phyloP scores from a whole-genome alignment of 2,797 vertebrate species.

The Sparidentex hasta region DNA sequence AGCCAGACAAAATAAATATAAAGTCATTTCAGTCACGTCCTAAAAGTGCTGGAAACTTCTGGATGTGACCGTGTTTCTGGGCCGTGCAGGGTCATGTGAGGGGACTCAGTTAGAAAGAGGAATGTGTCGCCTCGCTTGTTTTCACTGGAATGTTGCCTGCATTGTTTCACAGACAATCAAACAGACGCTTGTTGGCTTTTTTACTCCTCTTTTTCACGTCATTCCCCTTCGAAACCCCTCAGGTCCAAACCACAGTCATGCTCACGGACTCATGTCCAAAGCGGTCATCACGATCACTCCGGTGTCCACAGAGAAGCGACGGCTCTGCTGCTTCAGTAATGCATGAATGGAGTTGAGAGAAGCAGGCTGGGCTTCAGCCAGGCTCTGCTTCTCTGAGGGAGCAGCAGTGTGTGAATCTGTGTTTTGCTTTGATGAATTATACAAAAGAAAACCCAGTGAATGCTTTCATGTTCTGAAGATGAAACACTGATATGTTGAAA shows the following conservation, averaged over 20 bases:
- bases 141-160: slow-evolving; percentile 72
- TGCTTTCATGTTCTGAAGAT: slow-evolving; percentile 50
- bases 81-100: slow-evolving; percentile 52
- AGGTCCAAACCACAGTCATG: slow-evolving; percentile 67
- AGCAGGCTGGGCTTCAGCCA: slow-evolving; percentile 31
- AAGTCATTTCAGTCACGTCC: neutral
- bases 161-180: slow-evolving; percentile 80
- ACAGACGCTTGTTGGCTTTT: slow-evolving; percentile 61
- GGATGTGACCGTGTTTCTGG: slow-evolving; percentile 53
- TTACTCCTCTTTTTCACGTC: slow-evolving; percentile 55
- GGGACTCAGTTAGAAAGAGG: slow-evolving; percentile 70
- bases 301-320: slow-evolving; percentile 43
- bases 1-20: neutral
- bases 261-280: slow-evolving; percentile 55
- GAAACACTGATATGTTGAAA: slow-evolving; percentile 16
- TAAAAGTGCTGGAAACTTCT: slow-evolving; percentile 68
- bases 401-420: slow-evolving; percentile 30
- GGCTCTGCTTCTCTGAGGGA: slow-evolving; percentile 21
- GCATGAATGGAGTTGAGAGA: slow-evolving; percentile 55
- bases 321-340: slow-evolving; percentile 36
- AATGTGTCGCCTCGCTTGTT: slow-evolving; percentile 82
- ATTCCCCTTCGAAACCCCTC: slow-evolving; percentile 61
- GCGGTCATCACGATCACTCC: slow-evolving; percentile 57
- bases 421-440: slow-evolving; percentile 53
- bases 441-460: slow-evolving; percentile 25